Base-by-base conservation (phyloP, 2,888 invertebrate species). In the Pseudococcus viburni region DNA sequence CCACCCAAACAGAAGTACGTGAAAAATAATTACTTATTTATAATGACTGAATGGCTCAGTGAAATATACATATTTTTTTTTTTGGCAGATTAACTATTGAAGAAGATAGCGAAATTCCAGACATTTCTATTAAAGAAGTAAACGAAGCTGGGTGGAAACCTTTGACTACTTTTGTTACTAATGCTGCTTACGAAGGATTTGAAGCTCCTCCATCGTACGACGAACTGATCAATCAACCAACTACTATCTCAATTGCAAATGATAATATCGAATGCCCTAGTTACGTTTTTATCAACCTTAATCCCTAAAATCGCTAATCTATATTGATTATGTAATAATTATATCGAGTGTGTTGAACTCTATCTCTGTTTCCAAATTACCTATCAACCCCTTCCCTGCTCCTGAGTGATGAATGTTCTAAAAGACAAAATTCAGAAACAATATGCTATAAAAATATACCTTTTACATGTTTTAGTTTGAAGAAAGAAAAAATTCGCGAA, bases 171-270 rank as follows among this genome's bases (percentile, higher is more conserved):
- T 33, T 33, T 73, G 39, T 73, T 17, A 7, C 33, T 73, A 33
- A 73, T 17, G 33, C 17, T 73, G 0, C 73, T 39, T 73, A 73
- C 6, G 73, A 33, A 73, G 39, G 33, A 73, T 73, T 73, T 15
- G 73, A 73, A 39, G 73, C 73, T 33, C 73, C 73, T 73, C 73
- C 73, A 73, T 73, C 73, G 6, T 73, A 73, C 73, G 73, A 73
- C 12, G 73, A 73, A 73, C 11, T 33, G 33, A 73, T 73, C 12
- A 26, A 73, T 33, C 73, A 73, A 17, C 73, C 73, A 17, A 73
- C 73, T 33, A 73, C 73, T 12, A 73, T 73, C 33, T 73, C 73
- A 15, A 73, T 73, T 33, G 73, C 26, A 33, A 73, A 73, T 33
- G 73, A 73, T 1, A 73, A 73, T 15, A 73, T 3, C 17, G 73